Evolutionary conservation across 2,888 invertebrate species (phyloP), one percentile per base, ranked within the genome.

Genomic region (Sinotaia quadrata): DNA sequence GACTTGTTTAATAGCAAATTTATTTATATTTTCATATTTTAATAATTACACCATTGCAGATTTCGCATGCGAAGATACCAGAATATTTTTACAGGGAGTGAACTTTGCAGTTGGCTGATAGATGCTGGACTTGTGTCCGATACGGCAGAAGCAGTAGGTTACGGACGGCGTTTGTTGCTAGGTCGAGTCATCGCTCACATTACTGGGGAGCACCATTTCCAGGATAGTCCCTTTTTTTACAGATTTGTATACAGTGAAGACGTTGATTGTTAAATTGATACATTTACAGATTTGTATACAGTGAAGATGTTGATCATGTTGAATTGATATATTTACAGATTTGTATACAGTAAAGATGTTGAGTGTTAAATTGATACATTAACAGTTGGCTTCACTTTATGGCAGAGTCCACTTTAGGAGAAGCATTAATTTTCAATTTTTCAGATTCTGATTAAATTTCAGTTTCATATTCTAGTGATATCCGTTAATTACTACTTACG

Each of bases 111-210:
- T 85, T 97, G 97, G 97, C 90, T 97, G 44, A 89, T 94, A 36
- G 91, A 92, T 79, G 93, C 94, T 65, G 95, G 95, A 0, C 89
- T 97, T 51, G 94, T 94, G 0, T 90, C 91, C 75, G 94, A 94
- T 88, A 91, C 94, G 29, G 90, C 91, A 44, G 95, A 95, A 81
- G 97, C 95, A 1, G 91, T 93, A 8, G 91, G 91, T 62, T 97
- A 96, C 88, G 96, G 95, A 15, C 91, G 93, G 24, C 93, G 94
- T 84, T 91, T 97, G 57, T 90, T 97, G 29, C 93, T 94, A 84
- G 96, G 96, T 15, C 91, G 95, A 61, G 93, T 97, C 49, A 90
- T 97, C 68, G 91, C 93, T 65, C 97, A 97, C 87, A 91, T 96
- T 57, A 93, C 93, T 84, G 91, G 93, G 80, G 92, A 93, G 4